Evolutionary conservation across 2,113 vertebrate species (phyloP), one percentile per base, ranked within the genome.

Genomic region (Semnornis frantzii): DNA sequence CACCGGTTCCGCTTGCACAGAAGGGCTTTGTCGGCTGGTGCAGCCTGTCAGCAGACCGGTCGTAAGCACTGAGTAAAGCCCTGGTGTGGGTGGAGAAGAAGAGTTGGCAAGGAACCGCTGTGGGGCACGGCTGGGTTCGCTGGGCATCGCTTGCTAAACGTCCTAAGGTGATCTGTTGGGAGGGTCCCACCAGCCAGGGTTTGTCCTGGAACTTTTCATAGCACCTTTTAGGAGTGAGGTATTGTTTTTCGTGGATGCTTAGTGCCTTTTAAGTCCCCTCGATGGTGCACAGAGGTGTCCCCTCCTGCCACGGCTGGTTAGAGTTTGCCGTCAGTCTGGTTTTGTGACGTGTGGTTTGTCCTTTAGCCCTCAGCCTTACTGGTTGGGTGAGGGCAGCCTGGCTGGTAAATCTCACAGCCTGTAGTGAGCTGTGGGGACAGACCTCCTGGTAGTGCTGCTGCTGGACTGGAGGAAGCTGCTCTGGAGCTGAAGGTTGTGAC

Each of bases 121-220:
- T 46, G 23, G 50, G n/a, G 12, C 58, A 3, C 9, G 2, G 44
- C 31, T 8, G 3, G 23, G 1, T 18, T 11, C 59, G 24, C 19
- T 31, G 9, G 5, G 2, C 8, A 1, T 69, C 2, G 0, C 42
- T 50, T 18, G 33, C 57, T 66, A 9, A 2, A 7, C 1, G 5
- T 2, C 20, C 27, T 1, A 8, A 44, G 68, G 8, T 1, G 16
- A 52, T 62, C 17, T 6, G 6, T 34, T 66, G 0, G 1, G 28
- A 24, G 23, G 25, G n/a, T 80, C n/a, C 19, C 8, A 7, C 21
- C 12, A 2, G n/a, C 3, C 25, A 28, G 24, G 23, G 1, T 54
- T 33, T 57, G 27, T 16, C 23, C 68, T 12, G 34, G 30, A 27
- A 10, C 31, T 7, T 70, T 8, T 34, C 31, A 2, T 3, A 4